phyloP scores from a whole-genome alignment of 2,797 vertebrate genomes.

The Lacerta bilineata region DNA sequence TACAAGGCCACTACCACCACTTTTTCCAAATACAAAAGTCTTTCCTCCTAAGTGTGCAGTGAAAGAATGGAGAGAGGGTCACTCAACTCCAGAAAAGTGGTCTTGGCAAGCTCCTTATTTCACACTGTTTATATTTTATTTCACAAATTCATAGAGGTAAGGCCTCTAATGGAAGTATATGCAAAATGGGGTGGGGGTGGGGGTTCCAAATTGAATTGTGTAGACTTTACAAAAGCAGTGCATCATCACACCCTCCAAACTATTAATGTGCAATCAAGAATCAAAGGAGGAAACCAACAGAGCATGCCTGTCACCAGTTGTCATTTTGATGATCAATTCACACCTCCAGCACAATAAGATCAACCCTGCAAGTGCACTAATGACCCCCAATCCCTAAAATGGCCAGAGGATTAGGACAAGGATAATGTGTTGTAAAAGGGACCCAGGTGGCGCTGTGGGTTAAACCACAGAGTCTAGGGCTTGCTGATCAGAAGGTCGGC shows the following conservation, averaged over 20 bases:
- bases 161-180: accelerated
- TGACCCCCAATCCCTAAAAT: conserved; percentile 87
- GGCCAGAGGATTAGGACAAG: conserved; percentile 75
- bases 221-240: conserved; percentile 51
- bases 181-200: neutral
- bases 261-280: conserved; percentile 89
- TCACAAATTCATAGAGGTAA: neutral
- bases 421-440: conserved; percentile 77
- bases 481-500: no score
- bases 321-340: conserved; percentile 91
- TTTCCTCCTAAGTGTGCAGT: neutral
- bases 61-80: neutral
- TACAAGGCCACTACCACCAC: neutral
- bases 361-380: conserved; percentile 86
- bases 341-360: conserved; percentile 85
- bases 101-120: neutral
- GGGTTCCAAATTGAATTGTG: neutral
- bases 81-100: neutral
- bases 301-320: conserved; percentile 89
- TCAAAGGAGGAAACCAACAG: conserved; percentile 89
- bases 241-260: conserved; percentile 64
- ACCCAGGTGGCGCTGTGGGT: no score
- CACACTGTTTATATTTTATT: neutral
- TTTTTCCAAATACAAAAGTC: neutral
- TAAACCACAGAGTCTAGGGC: no score